A percentile compares a stretch with the other conserved stretches of the same genome.
These are phyloP conservation scores for Mobula hypostoma DNA, from an alignment of 2,113 vertebrate species.

Conservation along the genomic window DNA sequence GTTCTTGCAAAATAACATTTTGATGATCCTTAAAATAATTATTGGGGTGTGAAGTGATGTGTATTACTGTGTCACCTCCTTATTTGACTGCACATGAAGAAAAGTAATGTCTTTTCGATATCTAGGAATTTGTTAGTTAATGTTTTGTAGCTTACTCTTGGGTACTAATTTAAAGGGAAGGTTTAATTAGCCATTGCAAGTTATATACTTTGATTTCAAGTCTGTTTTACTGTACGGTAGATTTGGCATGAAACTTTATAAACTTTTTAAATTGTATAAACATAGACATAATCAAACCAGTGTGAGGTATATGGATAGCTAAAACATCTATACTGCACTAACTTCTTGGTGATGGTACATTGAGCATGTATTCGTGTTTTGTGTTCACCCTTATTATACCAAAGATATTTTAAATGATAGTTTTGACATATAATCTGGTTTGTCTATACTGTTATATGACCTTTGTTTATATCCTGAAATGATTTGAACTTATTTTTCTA, in stretches of 20 bases:
- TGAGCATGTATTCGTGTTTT: slow-evolving; percentile 58
- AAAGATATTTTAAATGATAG: slow-evolving; percentile 77
- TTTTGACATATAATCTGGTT: slow-evolving; percentile 69
- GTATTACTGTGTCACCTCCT: background rate
- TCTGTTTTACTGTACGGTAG: slow-evolving; percentile 46
- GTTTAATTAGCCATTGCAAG: slow-evolving; percentile 29
- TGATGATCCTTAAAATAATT: background rate
- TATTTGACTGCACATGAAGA: slow-evolving; percentile 6
- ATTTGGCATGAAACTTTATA: slow-evolving; percentile 36
- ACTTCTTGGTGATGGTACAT: slow-evolving; percentile 54
- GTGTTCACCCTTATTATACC: slow-evolving; percentile 79
- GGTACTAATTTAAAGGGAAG: slow-evolving; percentile 45
- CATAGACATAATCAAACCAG: slow-evolving; percentile 47
- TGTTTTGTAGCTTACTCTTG: slow-evolving; percentile 31
- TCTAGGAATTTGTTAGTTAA: slow-evolving; percentile 12
- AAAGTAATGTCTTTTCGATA: background rate
- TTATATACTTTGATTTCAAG: slow-evolving; percentile 31
- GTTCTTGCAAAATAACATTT: background rate
- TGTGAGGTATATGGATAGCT: slow-evolving; percentile 56
- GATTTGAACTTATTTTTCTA: slow-evolving; percentile 99
- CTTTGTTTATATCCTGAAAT: slow-evolving; percentile 95
- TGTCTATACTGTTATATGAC: slow-evolving; percentile 76
- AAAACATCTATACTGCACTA: slow-evolving; percentile 56
- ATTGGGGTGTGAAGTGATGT: background rate
- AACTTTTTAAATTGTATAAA: slow-evolving; percentile 53